phyloP scores from a whole-genome alignment of 2,113 vertebrate species.

The Melanerpes formicivorus region DNA sequence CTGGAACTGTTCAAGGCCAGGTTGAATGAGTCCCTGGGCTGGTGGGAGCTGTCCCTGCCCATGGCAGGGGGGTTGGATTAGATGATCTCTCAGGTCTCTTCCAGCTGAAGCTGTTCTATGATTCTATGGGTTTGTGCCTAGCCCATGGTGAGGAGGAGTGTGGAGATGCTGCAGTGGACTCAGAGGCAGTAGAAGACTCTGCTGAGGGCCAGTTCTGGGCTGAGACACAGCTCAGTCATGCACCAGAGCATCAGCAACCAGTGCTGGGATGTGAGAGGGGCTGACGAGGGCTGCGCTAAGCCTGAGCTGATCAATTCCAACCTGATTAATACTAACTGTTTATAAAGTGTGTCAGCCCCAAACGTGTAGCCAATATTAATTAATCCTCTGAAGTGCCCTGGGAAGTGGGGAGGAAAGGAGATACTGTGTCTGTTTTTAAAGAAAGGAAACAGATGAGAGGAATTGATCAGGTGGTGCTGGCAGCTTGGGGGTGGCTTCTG shows the following conservation, averaged over 20 bases:
- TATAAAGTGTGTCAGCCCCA: conserved; percentile 29
- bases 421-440: not conserved
- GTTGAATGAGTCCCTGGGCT: too few species aligned
- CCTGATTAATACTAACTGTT: conserved; percentile 45
- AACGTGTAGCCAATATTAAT: conserved; percentile 15
- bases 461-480: not conserved
- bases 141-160: fast-evolving
- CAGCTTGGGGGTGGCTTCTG: not conserved
- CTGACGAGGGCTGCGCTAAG: not conserved
- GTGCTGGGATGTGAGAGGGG: not conserved
- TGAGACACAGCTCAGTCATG: fast-evolving
- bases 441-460: not conserved
- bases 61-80: too few species aligned
- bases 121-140: not conserved
- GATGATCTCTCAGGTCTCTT: too few species aligned
- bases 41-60: too few species aligned
- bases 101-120: too few species aligned
- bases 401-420: not conserved
- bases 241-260: not conserved
- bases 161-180: not conserved
- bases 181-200: not conserved
- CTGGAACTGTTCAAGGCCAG: too few species aligned
- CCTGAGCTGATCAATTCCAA: conserved; percentile 21
- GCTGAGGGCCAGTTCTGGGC: fast-evolving
- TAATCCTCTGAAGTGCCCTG: not conserved